These are phyloP conservation scores for Patella ulyssiponensis DNA, from an alignment of 2,888 invertebrate species.

Conservation along the genomic window DNA sequence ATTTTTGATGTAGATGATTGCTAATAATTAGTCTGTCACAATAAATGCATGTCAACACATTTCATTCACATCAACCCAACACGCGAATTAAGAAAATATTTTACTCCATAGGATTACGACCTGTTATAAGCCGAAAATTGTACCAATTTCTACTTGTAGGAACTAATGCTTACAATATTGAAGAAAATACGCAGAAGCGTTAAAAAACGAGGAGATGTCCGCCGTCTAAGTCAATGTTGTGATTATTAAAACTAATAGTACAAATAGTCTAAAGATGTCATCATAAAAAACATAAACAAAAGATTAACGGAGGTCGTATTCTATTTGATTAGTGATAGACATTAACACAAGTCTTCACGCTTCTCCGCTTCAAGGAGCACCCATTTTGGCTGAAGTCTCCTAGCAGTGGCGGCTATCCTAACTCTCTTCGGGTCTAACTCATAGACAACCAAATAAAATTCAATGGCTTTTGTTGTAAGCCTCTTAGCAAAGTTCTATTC, in stretches of 20 bases:
- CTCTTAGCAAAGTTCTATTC: conserved; percentile 8
- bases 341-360: not conserved
- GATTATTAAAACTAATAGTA: not conserved
- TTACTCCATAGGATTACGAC: not conserved
- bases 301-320: not conserved
- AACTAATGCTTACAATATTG: not conserved
- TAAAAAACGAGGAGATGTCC: not conserved
- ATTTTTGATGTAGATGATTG: too few species aligned
- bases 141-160: not conserved
- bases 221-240: conserved; percentile 7
- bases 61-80: not conserved
- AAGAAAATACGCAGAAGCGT: not conserved
- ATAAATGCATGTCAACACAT: conserved; percentile 1
- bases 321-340: not conserved
- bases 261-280: not conserved
- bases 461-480: conserved; percentile 10
- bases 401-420: not conserved
- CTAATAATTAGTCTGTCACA: too few species aligned
- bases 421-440: not conserved
- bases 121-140: not conserved
- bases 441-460: conserved; percentile 18
- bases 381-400: not conserved
- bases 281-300: not conserved
- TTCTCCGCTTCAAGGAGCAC: not conserved
- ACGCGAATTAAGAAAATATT: not conserved